These are phyloP conservation scores for Alethe diademata DNA, from an alignment of 2,113 vertebrate species.

Conservation along the genomic window DNA sequence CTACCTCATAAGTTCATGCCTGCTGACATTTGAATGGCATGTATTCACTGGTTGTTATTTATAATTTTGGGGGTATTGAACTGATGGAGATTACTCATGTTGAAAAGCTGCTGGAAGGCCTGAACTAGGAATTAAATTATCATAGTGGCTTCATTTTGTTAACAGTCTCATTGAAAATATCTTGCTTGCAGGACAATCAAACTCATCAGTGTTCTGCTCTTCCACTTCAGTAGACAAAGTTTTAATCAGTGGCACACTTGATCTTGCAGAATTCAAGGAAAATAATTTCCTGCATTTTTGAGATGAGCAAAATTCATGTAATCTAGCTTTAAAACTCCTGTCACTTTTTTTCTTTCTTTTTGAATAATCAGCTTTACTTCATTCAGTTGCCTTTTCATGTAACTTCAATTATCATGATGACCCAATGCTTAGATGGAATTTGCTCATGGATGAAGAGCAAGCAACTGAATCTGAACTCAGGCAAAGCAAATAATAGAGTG, in stretches of 20 bases:
- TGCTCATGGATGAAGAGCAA: neutral
- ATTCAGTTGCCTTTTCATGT: conserved; percentile 10
- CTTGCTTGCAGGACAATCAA: conserved; percentile 62
- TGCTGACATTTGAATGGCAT: conserved; percentile 24
- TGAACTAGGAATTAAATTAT: conserved; percentile 64
- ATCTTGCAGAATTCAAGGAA: conserved; percentile 61
- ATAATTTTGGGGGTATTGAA: conserved; percentile 48
- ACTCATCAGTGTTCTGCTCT: conserved; percentile 68
- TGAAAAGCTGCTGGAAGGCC: conserved; percentile 62
- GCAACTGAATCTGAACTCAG: neutral
- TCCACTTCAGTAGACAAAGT: conserved; percentile 61
- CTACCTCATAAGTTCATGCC: neutral
- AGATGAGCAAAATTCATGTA: conserved; percentile 42
- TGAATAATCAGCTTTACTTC: conserved; percentile 47
- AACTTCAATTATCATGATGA: conserved; percentile 30
- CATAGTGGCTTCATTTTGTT: conserved; percentile 59
- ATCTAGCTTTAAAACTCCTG: conserved; percentile 48
- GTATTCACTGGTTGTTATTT: conserved; percentile 30
- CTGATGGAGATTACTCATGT: conserved; percentile 54
- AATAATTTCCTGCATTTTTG: conserved; percentile 63
- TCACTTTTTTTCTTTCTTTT: neutral
- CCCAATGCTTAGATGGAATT: neutral
- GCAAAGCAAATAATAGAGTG: neutral
- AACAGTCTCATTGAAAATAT: conserved; percentile 60
- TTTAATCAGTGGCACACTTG: conserved; percentile 59